These are phyloP conservation scores for Eledone cirrhosa DNA, from an alignment of 2,888 invertebrate species.

Conservation along the genomic window DNA sequence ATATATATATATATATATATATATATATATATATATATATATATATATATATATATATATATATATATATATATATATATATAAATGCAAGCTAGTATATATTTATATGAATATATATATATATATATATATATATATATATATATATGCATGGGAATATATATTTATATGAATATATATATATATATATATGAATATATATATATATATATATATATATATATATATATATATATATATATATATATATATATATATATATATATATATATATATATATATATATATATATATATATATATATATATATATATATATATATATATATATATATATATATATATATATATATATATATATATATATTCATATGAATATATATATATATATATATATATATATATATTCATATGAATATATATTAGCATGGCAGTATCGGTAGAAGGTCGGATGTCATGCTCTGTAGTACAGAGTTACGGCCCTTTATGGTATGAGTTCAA, in stretches of 20 bases:
- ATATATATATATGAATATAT: background rate
- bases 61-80: no score
- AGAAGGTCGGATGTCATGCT: no score
- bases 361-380: slow-evolving; percentile 23
- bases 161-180: background rate
- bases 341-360: slow-evolving; percentile 21
- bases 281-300: slow-evolving; percentile 29
- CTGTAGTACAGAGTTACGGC: no score
- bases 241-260: slow-evolving; percentile 24
- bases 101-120: no score
- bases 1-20: no score
- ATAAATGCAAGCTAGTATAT: no score
- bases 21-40: no score
- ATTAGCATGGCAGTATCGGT: background rate
- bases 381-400: slow-evolving; percentile 31
- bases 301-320: background rate
- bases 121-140: background rate
- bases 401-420: slow-evolving; percentile 31
- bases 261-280: slow-evolving; percentile 25
- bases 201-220: slow-evolving; percentile 29
- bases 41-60: no score
- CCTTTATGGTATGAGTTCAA: no score
- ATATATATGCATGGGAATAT: background rate
- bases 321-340: slow-evolving; percentile 18
- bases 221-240: slow-evolving; percentile 31